These are phyloP conservation scores for Lethocerus indicus DNA, from an alignment of 1,140 invertebrate genomes.

Conservation along the genomic window DNA sequence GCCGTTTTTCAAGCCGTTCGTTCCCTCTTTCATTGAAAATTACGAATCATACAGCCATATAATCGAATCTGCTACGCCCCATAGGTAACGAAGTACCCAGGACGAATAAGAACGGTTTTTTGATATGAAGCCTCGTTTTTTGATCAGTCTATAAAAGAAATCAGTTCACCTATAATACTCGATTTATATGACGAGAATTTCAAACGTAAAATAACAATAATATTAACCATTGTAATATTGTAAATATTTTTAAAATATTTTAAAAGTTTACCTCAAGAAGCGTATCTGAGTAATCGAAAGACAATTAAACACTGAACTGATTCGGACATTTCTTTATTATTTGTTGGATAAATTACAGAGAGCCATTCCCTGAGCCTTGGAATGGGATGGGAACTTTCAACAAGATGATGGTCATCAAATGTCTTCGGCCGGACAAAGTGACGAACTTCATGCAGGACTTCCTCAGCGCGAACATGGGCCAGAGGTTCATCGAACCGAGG, in stretches of 20 bases:
- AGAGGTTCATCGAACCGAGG: conserved; percentile 46
- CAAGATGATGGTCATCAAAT: conserved; percentile 49
- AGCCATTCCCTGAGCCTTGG: conserved; percentile 35
- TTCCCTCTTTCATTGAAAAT: conserved; percentile 27
- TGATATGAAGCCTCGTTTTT: no score
- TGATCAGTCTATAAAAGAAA: no score
- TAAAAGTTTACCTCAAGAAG: no score
- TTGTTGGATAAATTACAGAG: conserved; percentile 23
- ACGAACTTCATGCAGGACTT: conserved; percentile 49
- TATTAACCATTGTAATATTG: no score
- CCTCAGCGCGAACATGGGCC: conserved; percentile 36
- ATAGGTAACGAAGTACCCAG: conserved; percentile 28
- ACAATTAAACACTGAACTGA: neutral
- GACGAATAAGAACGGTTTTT: no score
- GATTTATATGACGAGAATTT: neutral
- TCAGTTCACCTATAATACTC: neutral
- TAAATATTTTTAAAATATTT: no score
- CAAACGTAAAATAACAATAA: no score
- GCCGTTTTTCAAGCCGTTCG: conserved; percentile 29
- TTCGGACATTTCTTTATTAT: conserved; percentile 5
- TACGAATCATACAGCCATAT: conserved; percentile 34
- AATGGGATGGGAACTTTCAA: conserved; percentile 42
- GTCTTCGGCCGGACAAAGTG: conserved; percentile 48
- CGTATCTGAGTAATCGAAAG: no score
- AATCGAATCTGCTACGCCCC: conserved; percentile 35